These are phyloP conservation scores for Lithosia quadra DNA, from an alignment of 2,888 invertebrate species.

Conservation along the genomic window DNA sequence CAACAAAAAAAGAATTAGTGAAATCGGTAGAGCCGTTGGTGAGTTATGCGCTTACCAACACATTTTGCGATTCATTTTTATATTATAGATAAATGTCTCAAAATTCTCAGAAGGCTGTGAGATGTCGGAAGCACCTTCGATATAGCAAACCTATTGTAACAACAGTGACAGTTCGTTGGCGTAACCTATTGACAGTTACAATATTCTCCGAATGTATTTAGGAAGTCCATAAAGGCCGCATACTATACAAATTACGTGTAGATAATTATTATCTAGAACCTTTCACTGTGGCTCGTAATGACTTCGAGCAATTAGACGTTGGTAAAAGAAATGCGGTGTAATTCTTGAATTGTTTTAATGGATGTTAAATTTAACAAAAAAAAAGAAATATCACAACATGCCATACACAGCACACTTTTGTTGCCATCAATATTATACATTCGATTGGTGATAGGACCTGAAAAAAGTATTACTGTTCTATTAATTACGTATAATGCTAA, in stretches of 20 bases:
- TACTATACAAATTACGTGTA: not conserved
- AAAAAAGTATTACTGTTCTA: too few species aligned
- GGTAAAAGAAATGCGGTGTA: not conserved
- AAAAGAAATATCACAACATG: too few species aligned
- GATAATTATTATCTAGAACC: not conserved
- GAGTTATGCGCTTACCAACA: too few species aligned
- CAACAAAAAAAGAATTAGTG: too few species aligned
- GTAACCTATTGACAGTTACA: not conserved
- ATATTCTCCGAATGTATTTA: conserved; percentile 7
- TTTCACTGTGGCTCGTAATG: not conserved
- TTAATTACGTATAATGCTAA: too few species aligned
- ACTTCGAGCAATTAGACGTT: not conserved
- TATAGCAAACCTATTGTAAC: conserved; percentile 5
- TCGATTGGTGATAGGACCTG: too few species aligned
- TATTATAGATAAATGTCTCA: conserved; percentile 3
- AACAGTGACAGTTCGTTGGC: not conserved
- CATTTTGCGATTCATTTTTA: too few species aligned
- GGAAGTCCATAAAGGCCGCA: conserved; percentile 1
- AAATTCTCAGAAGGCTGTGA: conserved; percentile 17
- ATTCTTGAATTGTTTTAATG: too few species aligned
- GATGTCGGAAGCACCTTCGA: conserved; percentile 10
- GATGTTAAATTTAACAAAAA: too few species aligned
- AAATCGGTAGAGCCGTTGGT: too few species aligned
- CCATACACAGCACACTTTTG: too few species aligned
- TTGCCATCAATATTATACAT: too few species aligned